Evolutionary conservation across 37 sponge, comb jelly and placozoan genomes (phyloP), one percentile per base, ranked within the genome.

Genomic region (Halichondria panicea): DNA sequence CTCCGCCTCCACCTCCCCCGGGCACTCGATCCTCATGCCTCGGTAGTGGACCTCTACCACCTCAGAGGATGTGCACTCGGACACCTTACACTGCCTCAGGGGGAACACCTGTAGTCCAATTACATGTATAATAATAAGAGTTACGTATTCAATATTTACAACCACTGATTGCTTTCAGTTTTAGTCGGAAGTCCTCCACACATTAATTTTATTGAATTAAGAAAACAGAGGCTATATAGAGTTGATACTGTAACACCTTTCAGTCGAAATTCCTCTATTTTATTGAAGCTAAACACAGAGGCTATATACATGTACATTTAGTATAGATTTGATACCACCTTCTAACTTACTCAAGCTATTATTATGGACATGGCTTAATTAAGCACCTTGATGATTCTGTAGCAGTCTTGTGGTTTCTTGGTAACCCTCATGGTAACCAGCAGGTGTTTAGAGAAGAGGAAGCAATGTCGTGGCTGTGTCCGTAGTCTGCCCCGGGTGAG

Each of bases 391-490:
- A 63, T 43, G n/a, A 84, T 15, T 0, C 77, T 61, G 39, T 76
- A 84, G 33, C 22, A 9, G 4, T 76, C 84, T 4, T 46, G 35
- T 32, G 77, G 68, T 25, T 76, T 84, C 77, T 78, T 85, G 44
- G 63, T 35, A 7, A 34, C 44, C 37, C 75, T 52, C 13, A 67
- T 44, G 34, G 88, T 81, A 36, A 87, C 27, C 35, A 87, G 70
- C 11, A 87, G 59, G 61, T 87, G 88, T 54, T 87, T 87, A 33
- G 81, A 70, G 77, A 87, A 87, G 41, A 87, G 81, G 55, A 87
- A 75, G 38, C 88, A 87, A 28, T 60, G n/a, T 35, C 64, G 37
- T 11, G 70, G 70, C 38, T 75, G 70, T 22, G 31, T 60, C 12
- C 79, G 70, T 8, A 55, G 56, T 27, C 46, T 74, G 40, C 18